Evolutionary conservation across 2,888 invertebrate species (phyloP).

Genomic region (Nephrotoma guestfalica): DNA sequence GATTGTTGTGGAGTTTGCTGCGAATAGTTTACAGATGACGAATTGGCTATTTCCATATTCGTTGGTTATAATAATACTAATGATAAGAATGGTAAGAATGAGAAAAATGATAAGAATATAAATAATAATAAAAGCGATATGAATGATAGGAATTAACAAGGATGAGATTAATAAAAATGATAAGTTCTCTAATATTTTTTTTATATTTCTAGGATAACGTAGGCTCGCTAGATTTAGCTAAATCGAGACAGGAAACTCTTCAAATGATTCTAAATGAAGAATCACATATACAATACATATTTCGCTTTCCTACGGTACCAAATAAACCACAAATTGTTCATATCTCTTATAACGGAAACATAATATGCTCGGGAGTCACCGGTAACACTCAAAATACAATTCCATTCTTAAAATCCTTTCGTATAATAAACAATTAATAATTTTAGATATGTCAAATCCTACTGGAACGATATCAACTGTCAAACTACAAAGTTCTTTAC

Average conservation of each 20-base stretch:
- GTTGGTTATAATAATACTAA: too few species aligned
- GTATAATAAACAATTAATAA: neutral
- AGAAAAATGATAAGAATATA: too few species aligned
- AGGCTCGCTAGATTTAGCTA: neutral
- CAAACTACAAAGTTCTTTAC: neutral
- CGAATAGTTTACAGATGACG: too few species aligned
- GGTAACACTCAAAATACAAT: constrained; percentile 27
- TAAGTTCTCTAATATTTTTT: too few species aligned
- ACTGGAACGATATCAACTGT: neutral
- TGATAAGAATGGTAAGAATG: too few species aligned
- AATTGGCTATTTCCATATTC: too few species aligned
- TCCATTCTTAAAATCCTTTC: neutral
- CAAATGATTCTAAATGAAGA: constrained; percentile 23
- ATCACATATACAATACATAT: constrained; percentile 34
- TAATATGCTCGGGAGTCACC: constrained; percentile 41
- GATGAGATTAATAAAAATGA: too few species aligned
- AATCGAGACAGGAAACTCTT: constrained; percentile 14
- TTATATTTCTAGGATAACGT: neutral
- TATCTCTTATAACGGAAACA: constrained; percentile 39
- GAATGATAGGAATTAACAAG: too few species aligned
- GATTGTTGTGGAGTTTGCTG: too few species aligned
- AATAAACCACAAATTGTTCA: constrained; percentile 40
- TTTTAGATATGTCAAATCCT: neutral
- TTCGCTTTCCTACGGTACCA: constrained; percentile 41
- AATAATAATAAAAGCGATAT: too few species aligned